These are phyloP conservation scores for Adelges cooleyi DNA, from an alignment of 1,140 invertebrate species.

Conservation along the genomic window DNA sequence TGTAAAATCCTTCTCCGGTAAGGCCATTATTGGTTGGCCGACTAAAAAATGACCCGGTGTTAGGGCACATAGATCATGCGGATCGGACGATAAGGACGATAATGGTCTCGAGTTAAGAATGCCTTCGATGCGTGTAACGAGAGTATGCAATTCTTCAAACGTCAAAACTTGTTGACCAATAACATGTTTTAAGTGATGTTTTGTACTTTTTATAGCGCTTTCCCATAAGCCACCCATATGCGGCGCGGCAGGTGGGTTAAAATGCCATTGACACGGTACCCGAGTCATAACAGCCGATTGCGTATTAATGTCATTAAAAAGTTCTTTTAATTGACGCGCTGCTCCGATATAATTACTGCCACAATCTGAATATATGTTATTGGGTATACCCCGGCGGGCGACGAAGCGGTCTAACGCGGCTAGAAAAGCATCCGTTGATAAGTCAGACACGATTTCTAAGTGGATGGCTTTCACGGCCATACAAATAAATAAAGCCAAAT, in stretches of 20 bases:
- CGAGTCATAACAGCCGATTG: too few relatives aligned
- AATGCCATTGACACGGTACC: slow-evolving; percentile 16
- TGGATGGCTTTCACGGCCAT: background rate
- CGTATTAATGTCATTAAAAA: background rate
- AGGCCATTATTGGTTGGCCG: slow-evolving; percentile 29
- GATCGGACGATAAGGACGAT: slow-evolving; percentile 35
- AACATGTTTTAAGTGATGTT: slow-evolving; percentile 35
- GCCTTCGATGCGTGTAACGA: slow-evolving; percentile 33
- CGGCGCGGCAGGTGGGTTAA: slow-evolving; percentile 35
- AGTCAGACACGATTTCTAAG: background rate
- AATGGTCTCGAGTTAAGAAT: slow-evolving; percentile 38
- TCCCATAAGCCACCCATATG: slow-evolving; percentile 39
- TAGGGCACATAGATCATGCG: slow-evolving; percentile 33
- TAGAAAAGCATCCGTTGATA: background rate
- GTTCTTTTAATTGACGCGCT: background rate
- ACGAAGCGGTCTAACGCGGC: background rate
- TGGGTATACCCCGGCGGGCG: background rate
- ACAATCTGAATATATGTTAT: background rate
- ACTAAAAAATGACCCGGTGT: slow-evolving; percentile 36
- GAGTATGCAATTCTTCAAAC: slow-evolving; percentile 35
- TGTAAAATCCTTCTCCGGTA: too few relatives aligned
- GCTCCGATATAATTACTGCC: background rate
- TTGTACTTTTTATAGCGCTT: slow-evolving; percentile 35
- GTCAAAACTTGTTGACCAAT: slow-evolving; percentile 32
- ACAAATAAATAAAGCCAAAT: background rate